Evolutionary conservation across 2,888 invertebrate genomes (phyloP).

Genomic region (Hyles lineata): DNA sequence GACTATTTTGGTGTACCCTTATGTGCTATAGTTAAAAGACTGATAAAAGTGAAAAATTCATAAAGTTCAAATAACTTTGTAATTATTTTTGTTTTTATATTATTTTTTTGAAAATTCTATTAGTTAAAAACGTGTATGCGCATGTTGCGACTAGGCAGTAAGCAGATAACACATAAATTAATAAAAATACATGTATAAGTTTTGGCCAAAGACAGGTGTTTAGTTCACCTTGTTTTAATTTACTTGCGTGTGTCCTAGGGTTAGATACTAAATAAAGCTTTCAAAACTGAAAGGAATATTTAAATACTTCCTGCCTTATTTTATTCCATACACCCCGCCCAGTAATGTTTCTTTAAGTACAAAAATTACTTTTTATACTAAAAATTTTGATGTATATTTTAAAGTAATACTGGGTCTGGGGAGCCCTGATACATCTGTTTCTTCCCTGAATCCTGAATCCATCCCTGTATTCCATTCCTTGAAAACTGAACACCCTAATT

Average conservation of each 20-base stretch:
- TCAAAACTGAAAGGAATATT: too few species aligned
- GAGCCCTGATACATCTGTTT: neutral
- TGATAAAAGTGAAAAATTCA: neutral
- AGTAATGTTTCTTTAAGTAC: too few species aligned
- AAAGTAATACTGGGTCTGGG: neutral
- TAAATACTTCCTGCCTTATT: too few species aligned
- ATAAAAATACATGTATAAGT: too few species aligned
- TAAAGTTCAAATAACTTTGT: neutral
- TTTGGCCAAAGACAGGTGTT: too few species aligned
- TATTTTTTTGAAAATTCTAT: neutral
- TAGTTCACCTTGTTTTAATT: too few species aligned
- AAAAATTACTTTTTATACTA: too few species aligned
- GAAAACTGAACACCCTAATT: neutral
- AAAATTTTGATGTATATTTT: too few species aligned
- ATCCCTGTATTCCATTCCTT: conserved; percentile 2
- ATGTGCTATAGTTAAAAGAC: neutral
- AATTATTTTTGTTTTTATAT: neutral
- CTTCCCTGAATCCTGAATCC: neutral
- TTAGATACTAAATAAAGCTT: too few species aligned
- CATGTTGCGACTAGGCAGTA: neutral
- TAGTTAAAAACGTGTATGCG: neutral
- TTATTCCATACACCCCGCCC: too few species aligned
- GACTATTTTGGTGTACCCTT: neutral
- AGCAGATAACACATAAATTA: too few species aligned
- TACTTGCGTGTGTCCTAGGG: too few species aligned